Conservation (phyloP, 2,888 invertebrate species). For the Acleris literana region DNA sequence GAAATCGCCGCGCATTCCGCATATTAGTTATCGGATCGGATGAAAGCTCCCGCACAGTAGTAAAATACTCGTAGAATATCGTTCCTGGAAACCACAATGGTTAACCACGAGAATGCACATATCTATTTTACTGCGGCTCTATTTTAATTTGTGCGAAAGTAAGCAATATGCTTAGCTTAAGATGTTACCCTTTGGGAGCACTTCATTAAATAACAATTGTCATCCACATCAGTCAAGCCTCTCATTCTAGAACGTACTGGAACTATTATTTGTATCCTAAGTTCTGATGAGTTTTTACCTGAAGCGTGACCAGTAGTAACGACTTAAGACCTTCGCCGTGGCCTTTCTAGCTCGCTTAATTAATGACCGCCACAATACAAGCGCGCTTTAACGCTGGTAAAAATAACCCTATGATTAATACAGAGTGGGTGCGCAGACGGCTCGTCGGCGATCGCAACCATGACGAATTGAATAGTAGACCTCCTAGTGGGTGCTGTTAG, state of each 20-base stretch:
- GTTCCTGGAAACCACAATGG: conserved; percentile 28
- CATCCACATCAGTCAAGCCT: too few species aligned
- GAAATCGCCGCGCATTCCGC: conserved; percentile 40
- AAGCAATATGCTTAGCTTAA: conserved; percentile 24
- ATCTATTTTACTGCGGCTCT: conserved; percentile 1
- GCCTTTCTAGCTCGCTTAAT: conserved; percentile 69
- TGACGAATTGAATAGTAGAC: conserved; percentile 61
- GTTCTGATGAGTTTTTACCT: conserved; percentile 36
- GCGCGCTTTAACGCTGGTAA: conserved; percentile 50
- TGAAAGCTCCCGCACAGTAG: conserved; percentile 23
- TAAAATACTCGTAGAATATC: conserved; percentile 30
- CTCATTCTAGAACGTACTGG: too few species aligned
- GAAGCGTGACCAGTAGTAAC: conserved; percentile 42
- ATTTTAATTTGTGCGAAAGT: conserved; percentile 4
- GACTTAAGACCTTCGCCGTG: conserved; percentile 65
- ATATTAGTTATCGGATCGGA: conserved; percentile 29
- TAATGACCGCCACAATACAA: conserved; percentile 48
- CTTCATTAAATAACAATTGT: too few species aligned
- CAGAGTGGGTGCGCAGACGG: conserved; percentile 62
- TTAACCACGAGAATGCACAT: conserved; percentile 17
- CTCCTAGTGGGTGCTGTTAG: conserved; percentile 43
- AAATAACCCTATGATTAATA: conserved; percentile 67
- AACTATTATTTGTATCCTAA: neutral
- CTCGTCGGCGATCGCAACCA: conserved; percentile 59
- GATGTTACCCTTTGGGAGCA: neutral